Evolutionary conservation across 2,888 invertebrate species (phyloP), one percentile per base, ranked within the genome.

Genomic region (Willowsia nigromaculata): DNA sequence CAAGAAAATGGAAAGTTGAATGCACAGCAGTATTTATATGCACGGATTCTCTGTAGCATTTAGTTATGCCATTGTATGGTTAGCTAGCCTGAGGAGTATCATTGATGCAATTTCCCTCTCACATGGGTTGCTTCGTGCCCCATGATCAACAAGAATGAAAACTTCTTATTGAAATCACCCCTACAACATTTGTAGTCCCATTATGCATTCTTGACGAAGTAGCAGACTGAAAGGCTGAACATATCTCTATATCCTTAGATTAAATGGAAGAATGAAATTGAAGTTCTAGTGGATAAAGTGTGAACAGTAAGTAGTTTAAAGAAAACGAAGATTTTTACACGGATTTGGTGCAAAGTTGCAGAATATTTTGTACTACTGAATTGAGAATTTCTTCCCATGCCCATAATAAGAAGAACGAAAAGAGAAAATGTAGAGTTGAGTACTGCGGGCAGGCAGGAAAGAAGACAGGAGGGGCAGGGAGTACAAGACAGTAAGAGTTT

Each of bases 381-480:
- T n/a, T n/a, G n/a, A n/a, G n/a, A n/a, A n/a, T n/a, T 25, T 25
- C 15, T 25, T 74, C 15, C n/a, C 37, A 37, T 33, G 22, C 47
- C 15, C 37, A 40, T 18, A 71, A 6, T 18, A 62, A 62, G 27
- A 30, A 30, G 0, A 27, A 6, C 25, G 47, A 47, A 47, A 74
- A 74, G 13, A 47, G 74, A 47, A 47, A 47, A 27, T 22, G n/a
- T 40, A 5, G 18, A 15, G 76, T 62, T 40, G 50, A 68, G 56
- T 56, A 37, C 71, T 71, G 18, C 33, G 65, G n/a, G 50, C 47
- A 76, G 65, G n/a, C 56, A 65, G 76, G 22, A 9, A 30, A 15
- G 22, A 47, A 80, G 56, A 76, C 74, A 85, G 85, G 78, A 62
- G 85, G 65, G 85, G 78, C 78, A 65, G 78, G 47, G 5, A 30